A percentile compares a stretch with the other conserved stretches of the same genome.
These are phyloP conservation scores for Solen grandis DNA, from an alignment of 1,140 invertebrate species.

Conservation along the genomic window DNA sequence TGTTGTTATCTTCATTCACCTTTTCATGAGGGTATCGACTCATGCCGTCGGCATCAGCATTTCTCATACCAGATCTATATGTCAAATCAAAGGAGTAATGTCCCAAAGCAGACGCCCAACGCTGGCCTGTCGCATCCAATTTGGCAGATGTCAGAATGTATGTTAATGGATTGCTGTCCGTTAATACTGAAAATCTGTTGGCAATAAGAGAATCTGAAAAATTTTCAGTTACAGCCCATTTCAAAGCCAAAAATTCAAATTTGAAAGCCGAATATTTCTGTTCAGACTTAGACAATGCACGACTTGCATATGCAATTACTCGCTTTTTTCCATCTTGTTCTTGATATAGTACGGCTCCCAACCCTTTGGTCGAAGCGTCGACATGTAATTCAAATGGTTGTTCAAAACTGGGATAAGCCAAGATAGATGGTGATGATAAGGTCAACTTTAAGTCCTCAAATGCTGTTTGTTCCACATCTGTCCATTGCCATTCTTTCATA, in stretches of 20 bases:
- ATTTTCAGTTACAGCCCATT: conserved; percentile 54
- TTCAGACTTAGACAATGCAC: conserved; percentile 35
- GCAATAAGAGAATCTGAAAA: conserved; percentile 45
- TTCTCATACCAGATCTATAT: conserved; percentile 33
- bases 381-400: conserved; percentile 25
- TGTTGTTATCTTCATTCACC: neutral
- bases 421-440: conserved; percentile 9
- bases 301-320: conserved; percentile 49
- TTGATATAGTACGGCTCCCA: conserved; percentile 6
- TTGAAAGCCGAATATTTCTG: conserved; percentile 43
- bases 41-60: conserved; percentile 33
- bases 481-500: conserved; percentile 5
- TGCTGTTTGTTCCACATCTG: neutral
- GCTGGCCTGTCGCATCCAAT: conserved; percentile 50
- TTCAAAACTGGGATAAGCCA: neutral
- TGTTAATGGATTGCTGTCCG: conserved; percentile 45
- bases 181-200: conserved; percentile 24
- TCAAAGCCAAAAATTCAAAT: conserved; percentile 50
- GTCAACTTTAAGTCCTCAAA: conserved; percentile 58
- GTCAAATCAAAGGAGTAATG: conserved; percentile 30
- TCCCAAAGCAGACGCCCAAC: conserved; percentile 36
- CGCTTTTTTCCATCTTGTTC: conserved; percentile 18
- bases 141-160: conserved; percentile 48
- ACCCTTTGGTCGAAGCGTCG: neutral
- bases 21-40: conserved; percentile 7